Percentiles rank a stretch among this genome's conserved stretches.
Evolutionary conservation across 1,140 invertebrate species (phyloP).

Genomic region (Eriocheir sinensis): DNA sequence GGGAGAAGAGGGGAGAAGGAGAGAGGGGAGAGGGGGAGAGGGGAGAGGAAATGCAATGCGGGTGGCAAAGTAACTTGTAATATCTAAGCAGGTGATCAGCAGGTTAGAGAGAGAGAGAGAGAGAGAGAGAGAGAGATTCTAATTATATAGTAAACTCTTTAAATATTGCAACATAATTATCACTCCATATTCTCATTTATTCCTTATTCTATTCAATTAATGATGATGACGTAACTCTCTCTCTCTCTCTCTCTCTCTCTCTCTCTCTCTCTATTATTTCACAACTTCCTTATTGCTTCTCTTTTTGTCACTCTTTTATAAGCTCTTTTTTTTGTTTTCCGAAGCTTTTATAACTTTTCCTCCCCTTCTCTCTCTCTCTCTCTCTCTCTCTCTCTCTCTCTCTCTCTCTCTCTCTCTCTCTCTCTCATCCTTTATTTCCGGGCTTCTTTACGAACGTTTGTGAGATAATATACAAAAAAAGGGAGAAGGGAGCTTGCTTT

Average conservation of each 20-base stretch:
- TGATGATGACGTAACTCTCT: neutral
- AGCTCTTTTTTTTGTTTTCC: neutral
- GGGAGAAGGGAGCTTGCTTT: neutral
- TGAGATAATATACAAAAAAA: neutral
- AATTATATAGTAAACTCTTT: too few species aligned
- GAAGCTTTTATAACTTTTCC: neutral
- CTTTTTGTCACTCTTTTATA: too few species aligned
- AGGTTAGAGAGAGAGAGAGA: too few species aligned
- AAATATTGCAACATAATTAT: too few species aligned
- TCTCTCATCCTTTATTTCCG: neutral
- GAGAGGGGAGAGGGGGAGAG: too few species aligned
- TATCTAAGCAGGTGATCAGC: too few species aligned
- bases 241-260: slow-evolving; percentile 20
- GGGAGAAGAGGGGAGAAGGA: too few species aligned
- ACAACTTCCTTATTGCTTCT: neutral
- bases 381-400: slow-evolving; percentile 35
- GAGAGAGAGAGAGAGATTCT: too few species aligned
- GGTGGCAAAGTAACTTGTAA: too few species aligned
- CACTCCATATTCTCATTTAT: too few species aligned
- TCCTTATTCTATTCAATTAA: neutral
- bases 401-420: slow-evolving; percentile 26
- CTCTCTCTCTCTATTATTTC: neutral
- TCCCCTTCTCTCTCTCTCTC: slow-evolving; percentile 7
- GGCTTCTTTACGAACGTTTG: neutral
- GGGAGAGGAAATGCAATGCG: too few species aligned